Evolutionary conservation across 2,888 invertebrate species (phyloP).

Genomic region (Fragum fragum): DNA sequence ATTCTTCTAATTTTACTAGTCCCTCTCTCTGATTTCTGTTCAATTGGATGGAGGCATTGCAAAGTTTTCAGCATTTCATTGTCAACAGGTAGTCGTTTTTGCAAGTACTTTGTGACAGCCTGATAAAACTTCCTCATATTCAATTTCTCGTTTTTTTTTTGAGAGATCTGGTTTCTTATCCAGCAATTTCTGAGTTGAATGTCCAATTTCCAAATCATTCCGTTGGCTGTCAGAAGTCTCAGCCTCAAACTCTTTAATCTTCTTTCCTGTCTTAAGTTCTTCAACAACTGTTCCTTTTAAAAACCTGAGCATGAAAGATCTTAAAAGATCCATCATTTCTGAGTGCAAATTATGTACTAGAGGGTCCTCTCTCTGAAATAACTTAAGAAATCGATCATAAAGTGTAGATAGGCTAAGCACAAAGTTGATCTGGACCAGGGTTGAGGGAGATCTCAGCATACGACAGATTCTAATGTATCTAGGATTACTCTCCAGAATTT

Average conservation of each 20-base stretch:
- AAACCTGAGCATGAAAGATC: constrained; percentile 54
- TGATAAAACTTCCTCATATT: constrained; percentile 55
- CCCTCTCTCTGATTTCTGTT: constrained; percentile 45
- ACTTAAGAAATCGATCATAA: constrained; percentile 48
- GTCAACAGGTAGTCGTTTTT: constrained; percentile 33
- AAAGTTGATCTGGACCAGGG: constrained; percentile 54
- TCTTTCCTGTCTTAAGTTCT: constrained; percentile 34
- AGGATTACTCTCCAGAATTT: constrained; percentile 42
- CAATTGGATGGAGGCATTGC: constrained; percentile 45
- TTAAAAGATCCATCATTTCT: constrained; percentile 51
- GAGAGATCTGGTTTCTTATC: constrained; percentile 49
- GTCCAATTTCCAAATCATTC: constrained; percentile 52
- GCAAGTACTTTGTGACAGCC: constrained; percentile 46
- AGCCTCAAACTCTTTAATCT: constrained; percentile 36
- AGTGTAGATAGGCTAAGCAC: constrained; percentile 43
- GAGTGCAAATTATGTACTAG: constrained; percentile 53
- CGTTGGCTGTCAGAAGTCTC: constrained; percentile 43
- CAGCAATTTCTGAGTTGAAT: constrained; percentile 43
- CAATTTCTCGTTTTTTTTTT: constrained; percentile 42
- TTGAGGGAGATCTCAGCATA: constrained; percentile 48
- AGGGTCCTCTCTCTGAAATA: constrained; percentile 58
- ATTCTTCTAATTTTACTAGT: constrained; percentile 50
- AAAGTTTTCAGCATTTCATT: constrained; percentile 35
- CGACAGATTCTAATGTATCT: constrained; percentile 54
- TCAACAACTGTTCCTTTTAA: constrained; percentile 41